Conservation (phyloP, 2,113 vertebrate species). For the Rhadina sibilatrix region DNA sequence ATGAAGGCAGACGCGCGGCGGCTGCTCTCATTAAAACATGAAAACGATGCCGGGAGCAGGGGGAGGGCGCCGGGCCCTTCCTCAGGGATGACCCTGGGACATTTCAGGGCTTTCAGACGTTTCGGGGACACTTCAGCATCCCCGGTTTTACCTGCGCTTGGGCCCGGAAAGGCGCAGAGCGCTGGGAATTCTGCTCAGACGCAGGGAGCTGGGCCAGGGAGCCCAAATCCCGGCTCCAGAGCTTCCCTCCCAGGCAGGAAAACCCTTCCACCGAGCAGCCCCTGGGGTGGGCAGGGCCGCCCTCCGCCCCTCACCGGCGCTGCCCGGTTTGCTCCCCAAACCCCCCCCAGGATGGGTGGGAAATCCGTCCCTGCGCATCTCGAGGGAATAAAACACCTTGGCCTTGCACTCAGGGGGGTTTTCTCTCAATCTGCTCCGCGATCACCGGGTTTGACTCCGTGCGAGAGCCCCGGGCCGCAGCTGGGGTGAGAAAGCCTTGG, state of each 20-base stretch:
- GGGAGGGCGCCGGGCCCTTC: not conserved
- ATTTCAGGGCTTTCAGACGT: accelerated
- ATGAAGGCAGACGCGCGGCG: not conserved
- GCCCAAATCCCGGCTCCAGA: accelerated
- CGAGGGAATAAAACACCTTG: too few species aligned
- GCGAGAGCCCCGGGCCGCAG: accelerated
- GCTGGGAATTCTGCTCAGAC: not conserved
- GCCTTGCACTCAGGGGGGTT: not conserved
- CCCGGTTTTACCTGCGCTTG: not conserved
- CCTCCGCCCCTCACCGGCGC: too few species aligned
- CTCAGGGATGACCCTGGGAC: not conserved
- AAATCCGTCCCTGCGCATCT: accelerated
- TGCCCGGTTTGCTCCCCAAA: not conserved
- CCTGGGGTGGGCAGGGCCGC: accelerated
- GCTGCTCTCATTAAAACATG: conserved; percentile 7
- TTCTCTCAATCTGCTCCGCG: not conserved
- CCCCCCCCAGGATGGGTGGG: not conserved
- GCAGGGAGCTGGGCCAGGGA: accelerated
- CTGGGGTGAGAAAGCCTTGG: not conserved
- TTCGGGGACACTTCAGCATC: not conserved
- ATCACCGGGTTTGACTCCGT: not conserved
- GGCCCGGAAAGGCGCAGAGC: accelerated
- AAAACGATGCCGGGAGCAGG: not conserved
- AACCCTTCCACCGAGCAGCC: accelerated
- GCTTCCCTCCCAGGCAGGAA: not conserved